Base-by-base conservation (phyloP, 2,113 vertebrate species). In the Aptenodytes forsteri region DNA sequence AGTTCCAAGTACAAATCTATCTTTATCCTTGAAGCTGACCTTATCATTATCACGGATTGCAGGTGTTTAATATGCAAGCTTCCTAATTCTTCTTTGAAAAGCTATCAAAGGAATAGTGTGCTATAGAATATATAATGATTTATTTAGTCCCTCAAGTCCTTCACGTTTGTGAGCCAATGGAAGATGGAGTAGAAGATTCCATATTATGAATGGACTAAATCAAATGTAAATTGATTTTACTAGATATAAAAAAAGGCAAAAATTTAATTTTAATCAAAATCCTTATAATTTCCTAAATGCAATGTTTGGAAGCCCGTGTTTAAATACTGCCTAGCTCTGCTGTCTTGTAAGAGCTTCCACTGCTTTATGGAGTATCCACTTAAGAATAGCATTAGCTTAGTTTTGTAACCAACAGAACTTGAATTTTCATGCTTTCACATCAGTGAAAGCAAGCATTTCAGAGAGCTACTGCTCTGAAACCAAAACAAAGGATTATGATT, bases 1-100 rank as follows among this genome's bases (percentile, higher is more conserved):
- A 86, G 49, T 82, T 61, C 34, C 89, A 36, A 76, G 82, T 30
- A 73, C 44, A 94, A 88, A 97, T 76, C 87, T 71, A 2, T 62
- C 88, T 96, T 96, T 92, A 91, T 89, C 94, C 91, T 98, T 97
- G 94, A 90, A 78, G 72, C 32, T 55, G 62, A 85, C 94, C 89
- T 91, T 90, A 83, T 89, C 81, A 27, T 59, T 84, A 83, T 86
- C 93, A 89, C 2, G 25, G 81, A 76, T 26, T 96, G 83, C 64
- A 96, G 87, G 83, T 83, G 89, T 96, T 97, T 97, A 94, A 95
- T 94, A 96, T 95, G 95, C 67, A 96, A 95, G 82, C 93, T 96
- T 94, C 93, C 78, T 94, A 91, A 96, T 94, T 97, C 85, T 87
- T 87, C 93, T 95, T 65, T 94, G 94, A 96, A 96, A 88, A 94